Evolutionary conservation across 2,113 vertebrate genomes (phyloP), one percentile per base, ranked within the genome.

Genomic region (Elephantulus edwardii): DNA sequence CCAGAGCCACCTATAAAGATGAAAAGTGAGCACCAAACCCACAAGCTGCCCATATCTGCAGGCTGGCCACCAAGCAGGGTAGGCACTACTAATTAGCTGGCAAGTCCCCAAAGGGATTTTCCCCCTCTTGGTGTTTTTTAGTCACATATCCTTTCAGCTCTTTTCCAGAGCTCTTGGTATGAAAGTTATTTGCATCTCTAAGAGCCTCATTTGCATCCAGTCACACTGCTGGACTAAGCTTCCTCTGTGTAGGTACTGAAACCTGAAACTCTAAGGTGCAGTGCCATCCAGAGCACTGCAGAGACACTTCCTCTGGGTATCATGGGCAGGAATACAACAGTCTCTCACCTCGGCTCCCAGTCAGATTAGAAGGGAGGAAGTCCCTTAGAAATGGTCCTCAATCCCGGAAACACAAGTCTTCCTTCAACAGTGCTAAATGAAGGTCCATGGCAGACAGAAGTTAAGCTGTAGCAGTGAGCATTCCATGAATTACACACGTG

Each of bases 171-270:
- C 26, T 94, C 84, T 94, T 85, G 80, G 30, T 74, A 68, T 28
- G 58, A 91, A 93, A 94, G 46, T 44, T 11, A 95, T 92, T 91
- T 95, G 87, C 92, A 95, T 92, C 48, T 95, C 74, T 93, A 92
- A 93, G 82, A 89, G 66, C 20, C 64, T 92, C 30, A 89, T 93
- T 92, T 94, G 77, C 84, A 93, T 92, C 62, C 33, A 54, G 58
- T 87, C 78, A 70, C 79, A 76, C 88, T 46, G 33, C 66, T 68
- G 50, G 62, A 33, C 48, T 24, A 17, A 3, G 14, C 64, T 87
- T 78, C 70, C 52, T 38, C 76, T 94, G 71, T 81, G 62, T 26
- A 84, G 44, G 44, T 56, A 77, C 3, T 24, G 60, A 93, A 64
- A 54, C 33, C n/a, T n/a, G n/a, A n/a, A n/a, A n/a, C n/a, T 42